A percentile compares a stretch with the other conserved stretches of the same genome.
Conservation (phyloP, 2,888 invertebrate genomes). For the Cecidostiba fungosa region DNA sequence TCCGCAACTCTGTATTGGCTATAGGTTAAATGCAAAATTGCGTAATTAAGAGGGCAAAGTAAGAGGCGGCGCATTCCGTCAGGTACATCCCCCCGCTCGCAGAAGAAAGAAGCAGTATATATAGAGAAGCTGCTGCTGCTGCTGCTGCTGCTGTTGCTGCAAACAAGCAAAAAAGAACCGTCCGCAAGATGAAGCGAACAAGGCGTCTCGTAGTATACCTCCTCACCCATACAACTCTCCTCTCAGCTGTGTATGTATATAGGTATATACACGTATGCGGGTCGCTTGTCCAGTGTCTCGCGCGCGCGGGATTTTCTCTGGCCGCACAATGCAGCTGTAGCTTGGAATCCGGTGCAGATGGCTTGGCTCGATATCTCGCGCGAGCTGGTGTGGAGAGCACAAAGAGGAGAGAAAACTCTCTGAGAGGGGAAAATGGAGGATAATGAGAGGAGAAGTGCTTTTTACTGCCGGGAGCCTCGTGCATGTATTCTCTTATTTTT, state of each 20-base stretch:
- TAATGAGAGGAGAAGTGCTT: background rate
- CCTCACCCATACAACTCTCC: slow-evolving; percentile 9
- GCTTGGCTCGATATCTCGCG: slow-evolving; percentile 65
- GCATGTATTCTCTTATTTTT: background rate
- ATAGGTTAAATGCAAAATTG: slow-evolving; percentile 40
- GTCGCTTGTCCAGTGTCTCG: slow-evolving; percentile 77
- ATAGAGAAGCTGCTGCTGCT: slow-evolving; percentile 3
- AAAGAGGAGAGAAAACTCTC: slow-evolving; percentile 7
- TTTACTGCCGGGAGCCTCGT: background rate
- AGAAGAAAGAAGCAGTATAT: slow-evolving; percentile 21
- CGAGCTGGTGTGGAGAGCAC: slow-evolving; percentile 28
- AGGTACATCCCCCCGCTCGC: background rate
- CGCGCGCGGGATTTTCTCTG: slow-evolving; percentile 60
- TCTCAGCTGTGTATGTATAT: background rate
- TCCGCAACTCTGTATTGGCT: background rate
- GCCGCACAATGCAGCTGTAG: slow-evolving; percentile 53
- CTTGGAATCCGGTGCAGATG: slow-evolving; percentile 69
- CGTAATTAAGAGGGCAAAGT: slow-evolving; percentile 46
- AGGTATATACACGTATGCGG: slow-evolving; percentile 70
- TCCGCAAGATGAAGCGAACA: slow-evolving; percentile 60
- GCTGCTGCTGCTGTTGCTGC: slow-evolving; percentile 9
- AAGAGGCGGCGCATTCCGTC: slow-evolving; percentile 3
- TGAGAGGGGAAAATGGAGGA: slow-evolving; percentile 47
- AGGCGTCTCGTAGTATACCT: slow-evolving; percentile 48
- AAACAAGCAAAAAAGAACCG: slow-evolving; percentile 64